Conservation (phyloP, 2,113 vertebrate genomes). For the Cinclus mexicanus region DNA sequence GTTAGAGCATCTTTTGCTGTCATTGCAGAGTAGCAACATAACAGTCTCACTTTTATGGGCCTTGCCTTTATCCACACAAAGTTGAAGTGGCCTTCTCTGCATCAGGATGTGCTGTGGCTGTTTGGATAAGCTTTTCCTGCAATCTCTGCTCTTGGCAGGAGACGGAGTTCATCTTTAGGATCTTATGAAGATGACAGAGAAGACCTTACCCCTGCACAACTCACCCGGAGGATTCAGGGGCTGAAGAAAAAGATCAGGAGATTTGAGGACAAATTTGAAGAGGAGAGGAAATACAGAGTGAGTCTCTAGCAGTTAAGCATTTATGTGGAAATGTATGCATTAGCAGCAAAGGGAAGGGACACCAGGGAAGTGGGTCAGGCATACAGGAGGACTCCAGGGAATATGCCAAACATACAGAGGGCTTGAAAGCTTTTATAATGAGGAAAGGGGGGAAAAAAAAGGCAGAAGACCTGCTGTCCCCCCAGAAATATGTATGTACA, state of each 20-base stretch:
- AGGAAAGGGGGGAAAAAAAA: too few species aligned
- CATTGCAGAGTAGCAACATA: background rate
- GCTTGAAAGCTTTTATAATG: background rate
- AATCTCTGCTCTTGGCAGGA: conserved; percentile 72
- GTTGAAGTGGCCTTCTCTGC: background rate
- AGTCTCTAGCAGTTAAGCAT: background rate
- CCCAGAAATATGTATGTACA: background rate
- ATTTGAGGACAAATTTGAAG: conserved; percentile 94
- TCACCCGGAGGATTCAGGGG: conserved; percentile 91
- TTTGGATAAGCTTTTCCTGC: conserved; percentile 14
- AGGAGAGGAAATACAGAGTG: conserved; percentile 95
- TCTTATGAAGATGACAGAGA: conserved; percentile 90
- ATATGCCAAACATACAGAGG: background rate
- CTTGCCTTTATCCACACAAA: background rate
- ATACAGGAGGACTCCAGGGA: too few species aligned
- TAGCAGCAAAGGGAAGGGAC: background rate
- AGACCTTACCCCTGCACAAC: conserved; percentile 89
- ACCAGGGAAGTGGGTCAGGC: background rate
- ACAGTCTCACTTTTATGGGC: background rate
- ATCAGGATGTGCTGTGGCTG: background rate
- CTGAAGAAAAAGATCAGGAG: conserved; percentile 95
- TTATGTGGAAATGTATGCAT: background rate
- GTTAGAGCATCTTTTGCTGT: background rate
- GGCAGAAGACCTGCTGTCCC: background rate
- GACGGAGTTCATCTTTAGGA: conserved; percentile 90